Base-by-base conservation (phyloP, 1,140 invertebrate species). In the Philotrypesis tridentata region DNA sequence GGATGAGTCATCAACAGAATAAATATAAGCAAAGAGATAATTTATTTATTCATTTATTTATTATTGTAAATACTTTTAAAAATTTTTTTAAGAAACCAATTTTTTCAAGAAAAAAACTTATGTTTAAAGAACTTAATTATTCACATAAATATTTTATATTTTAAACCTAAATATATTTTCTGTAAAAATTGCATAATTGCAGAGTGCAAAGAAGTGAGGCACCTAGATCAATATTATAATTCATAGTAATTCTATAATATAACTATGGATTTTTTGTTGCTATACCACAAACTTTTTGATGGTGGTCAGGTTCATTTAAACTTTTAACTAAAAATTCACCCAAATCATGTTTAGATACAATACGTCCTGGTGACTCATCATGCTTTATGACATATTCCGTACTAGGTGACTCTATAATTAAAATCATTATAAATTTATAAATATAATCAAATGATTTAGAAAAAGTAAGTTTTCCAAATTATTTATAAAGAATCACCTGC, bases 251-350 rank as follows among this genome's bases (percentile, higher is more conserved):
- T 12, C 5, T 68, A 27, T 29, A 55, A 11, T 25, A 73, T 73
- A 31, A 73, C 71, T 73, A 7, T 29, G 63, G 23, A 77, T 14
- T 55, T n/a, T 60, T 29, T n/a, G 25, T 60, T 74, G 67, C 93
- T 76, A 96, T 93, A 27, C 95, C 95, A 84, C 94, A 94, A 37
- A 95, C 88, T 87, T 94, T 93, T 79, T 94, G 92, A 88, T 95
- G 94, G 89, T 96, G 94, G 84, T 96, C 94, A 2, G 94, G 90
- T 82, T 95, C 92, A 48, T 90, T 88, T 29, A 97, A 90, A 65
- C 93, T 92, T 70, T 96, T 95, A 0, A 97, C 93, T 77, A 97
- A 92, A 89, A 97, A 96, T 82, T 93, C 92, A 5, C 94, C 96
- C 60, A 97, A 92, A 88, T 96, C 95, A 88, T 94, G 91, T 84